Evolutionary conservation across 2,113 vertebrate genomes (phyloP).

Genomic region (Callocephalon fimbriatum): DNA sequence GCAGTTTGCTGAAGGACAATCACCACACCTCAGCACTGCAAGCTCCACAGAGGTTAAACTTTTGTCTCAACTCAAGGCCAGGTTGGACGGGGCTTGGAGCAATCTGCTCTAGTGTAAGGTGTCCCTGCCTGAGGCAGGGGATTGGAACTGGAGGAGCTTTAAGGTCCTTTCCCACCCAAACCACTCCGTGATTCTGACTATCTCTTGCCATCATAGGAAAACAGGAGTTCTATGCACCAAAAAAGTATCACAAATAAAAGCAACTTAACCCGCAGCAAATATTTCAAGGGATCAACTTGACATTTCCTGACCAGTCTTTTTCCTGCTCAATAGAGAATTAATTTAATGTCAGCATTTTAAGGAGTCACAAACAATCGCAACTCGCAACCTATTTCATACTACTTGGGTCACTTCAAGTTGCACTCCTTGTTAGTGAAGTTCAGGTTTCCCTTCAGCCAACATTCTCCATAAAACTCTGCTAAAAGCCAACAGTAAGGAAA

Average conservation of each 20-base stretch:
- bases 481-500: not conserved
- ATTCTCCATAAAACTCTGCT: not conserved
- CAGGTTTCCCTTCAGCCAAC: not conserved
- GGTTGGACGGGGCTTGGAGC: not conserved
- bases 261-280: not conserved
- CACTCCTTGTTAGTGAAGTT: not conserved
- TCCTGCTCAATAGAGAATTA: not conserved
- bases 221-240: not conserved
- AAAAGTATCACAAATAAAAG: not conserved
- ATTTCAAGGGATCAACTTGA: not conserved
- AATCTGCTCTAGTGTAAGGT: not conserved
- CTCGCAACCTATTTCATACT: not conserved
- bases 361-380: not conserved
- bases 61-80: not conserved
- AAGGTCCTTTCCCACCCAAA: not conserved
- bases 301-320: not conserved
- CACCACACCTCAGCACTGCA: not conserved
- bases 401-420: not conserved
- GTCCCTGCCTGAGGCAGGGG: not conserved
- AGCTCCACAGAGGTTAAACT: not conserved
- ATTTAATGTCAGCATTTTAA: not conserved
- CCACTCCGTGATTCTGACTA: not conserved
- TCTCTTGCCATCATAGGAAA: not conserved
- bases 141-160: not conserved
- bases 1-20: not conserved